Evolutionary conservation across 2,888 invertebrate species (phyloP).

Genomic region (Punctoribates punctum): DNA sequence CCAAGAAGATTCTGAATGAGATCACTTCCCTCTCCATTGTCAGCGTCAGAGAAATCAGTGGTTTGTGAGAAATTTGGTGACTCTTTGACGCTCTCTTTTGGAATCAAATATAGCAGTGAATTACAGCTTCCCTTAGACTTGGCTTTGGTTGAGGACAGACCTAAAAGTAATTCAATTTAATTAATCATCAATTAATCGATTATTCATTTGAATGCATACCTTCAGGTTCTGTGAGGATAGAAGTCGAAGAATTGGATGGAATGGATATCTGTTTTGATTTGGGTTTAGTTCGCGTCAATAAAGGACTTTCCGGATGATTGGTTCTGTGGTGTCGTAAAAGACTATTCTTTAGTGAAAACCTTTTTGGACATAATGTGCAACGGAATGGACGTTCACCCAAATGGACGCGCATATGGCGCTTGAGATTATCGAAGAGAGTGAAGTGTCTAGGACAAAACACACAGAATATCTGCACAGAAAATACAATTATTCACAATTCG

Average conservation of each 20-base stretch:
- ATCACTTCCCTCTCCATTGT: conserved; percentile 57
- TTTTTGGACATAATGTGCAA: conserved; percentile 79
- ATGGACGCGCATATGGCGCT: conserved; percentile 86
- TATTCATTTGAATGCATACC: neutral
- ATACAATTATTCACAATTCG: neutral
- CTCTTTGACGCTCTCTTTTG: conserved; percentile 23
- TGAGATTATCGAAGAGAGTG: conserved; percentile 67
- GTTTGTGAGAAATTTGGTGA: conserved; percentile 22
- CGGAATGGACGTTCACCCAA: conserved; percentile 65
- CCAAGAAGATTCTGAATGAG: conserved; percentile 84
- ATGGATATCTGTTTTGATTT: conserved; percentile 7
- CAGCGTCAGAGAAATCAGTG: neutral
- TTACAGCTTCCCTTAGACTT: conserved; percentile 38
- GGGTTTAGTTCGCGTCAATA: neutral
- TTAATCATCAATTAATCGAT: neutral
- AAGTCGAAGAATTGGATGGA: conserved; percentile 2
- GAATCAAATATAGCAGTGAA: conserved; percentile 39
- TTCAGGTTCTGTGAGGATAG: neutral
- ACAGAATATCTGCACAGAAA: conserved; percentile 53
- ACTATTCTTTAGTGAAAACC: conserved; percentile 88
- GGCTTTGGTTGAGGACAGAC: neutral
- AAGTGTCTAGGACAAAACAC: conserved; percentile 89
- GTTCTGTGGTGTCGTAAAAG: conserved; percentile 75
- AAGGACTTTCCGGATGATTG: conserved; percentile 29
- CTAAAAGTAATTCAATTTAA: conserved; percentile 20